Base-by-base conservation (phyloP, 1,140 invertebrate species). In the Drosophila punjabiensis region DNA sequence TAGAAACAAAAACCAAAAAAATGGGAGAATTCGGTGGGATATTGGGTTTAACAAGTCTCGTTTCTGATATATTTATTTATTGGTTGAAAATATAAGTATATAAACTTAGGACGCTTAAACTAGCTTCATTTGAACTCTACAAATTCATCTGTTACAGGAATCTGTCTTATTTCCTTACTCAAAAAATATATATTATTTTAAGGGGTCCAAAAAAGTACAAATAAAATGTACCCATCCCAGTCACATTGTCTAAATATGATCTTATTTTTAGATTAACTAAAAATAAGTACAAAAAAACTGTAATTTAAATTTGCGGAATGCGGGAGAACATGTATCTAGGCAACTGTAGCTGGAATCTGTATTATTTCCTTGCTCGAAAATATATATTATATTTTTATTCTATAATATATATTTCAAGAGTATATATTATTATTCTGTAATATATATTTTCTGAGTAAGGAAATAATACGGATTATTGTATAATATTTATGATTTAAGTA, bases 1-100 rank as follows among this genome's bases (percentile, higher is more conserved):
- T 18, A 28, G 48, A 61, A 47, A 64, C 18, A 35, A 60, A 55
- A 48, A 24, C 24, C 24, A 18, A 28, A 4, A 39, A 41, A 16
- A 20, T 24, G 0, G 11, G 32, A 0, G 14, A 66, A 66, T 63
- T 20, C 10, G 50, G 28, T 7, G 13, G 16, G 35, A 62, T 43
- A 7, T 48, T 52, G 8, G 18, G 8, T 14, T 48, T 33, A 13
- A 14, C 35, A 14, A 13, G 1, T 4, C 0, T 55, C 20, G 8
- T 14, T 50, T 52, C 5, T 52, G 24, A 9, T 2, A 48, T 9
- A 9, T 41, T 10, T 9, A 7, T 35, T 63, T 28, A 58, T 66
- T 43, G 41, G 5, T 13, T 37, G n/a, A 8, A 53, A 37, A 55
- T n/a, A 33, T n/a, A 13, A 7, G 9, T 16, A 6, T 1, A 5